phyloP scores from a whole-genome alignment of 2,797 vertebrate genomes.

The Enteromius viviparus region DNA sequence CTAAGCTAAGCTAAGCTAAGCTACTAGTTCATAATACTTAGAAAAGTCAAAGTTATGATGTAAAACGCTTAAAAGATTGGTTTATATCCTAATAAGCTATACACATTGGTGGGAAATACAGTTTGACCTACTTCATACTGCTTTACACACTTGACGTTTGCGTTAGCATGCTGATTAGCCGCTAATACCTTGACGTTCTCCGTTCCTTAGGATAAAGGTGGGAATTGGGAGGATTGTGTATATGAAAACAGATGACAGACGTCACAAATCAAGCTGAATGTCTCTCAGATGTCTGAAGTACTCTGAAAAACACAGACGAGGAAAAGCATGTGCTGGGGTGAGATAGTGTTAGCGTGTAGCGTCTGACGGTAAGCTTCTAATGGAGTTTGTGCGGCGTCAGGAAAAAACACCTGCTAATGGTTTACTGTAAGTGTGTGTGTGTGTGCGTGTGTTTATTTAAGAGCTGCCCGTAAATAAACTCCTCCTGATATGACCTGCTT shows the following conservation, averaged over 20 bases:
- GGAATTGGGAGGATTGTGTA: conserved; percentile 2
- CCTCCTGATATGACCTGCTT: neutral
- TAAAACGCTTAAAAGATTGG: neutral
- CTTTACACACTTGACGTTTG: neutral
- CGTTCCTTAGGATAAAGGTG: neutral
- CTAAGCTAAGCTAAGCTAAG: conserved; percentile 5
- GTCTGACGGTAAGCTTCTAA: no score
- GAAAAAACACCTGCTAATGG: neutral
- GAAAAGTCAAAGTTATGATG: neutral
- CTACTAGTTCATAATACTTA: neutral
- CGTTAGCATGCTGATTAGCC: neutral
- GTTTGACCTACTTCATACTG: neutral
- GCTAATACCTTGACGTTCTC: conserved; percentile 1
- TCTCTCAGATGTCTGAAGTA: conserved; percentile 16
- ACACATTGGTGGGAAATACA: conserved; percentile 15
- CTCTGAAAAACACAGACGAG: neutral
- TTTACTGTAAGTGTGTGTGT: neutral
- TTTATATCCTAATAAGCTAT: neutral
- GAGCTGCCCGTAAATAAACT: neutral
- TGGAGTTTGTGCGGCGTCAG: neutral
- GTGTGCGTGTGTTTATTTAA: neutral
- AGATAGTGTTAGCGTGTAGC: neutral
- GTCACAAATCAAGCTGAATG: conserved; percentile 19
- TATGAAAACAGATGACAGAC: conserved; percentile 1
- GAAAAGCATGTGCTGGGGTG: conserved; percentile 1